These are phyloP conservation scores for Larimichthys polyactis DNA, from an alignment of 2,113 vertebrate genomes.

Conservation along the genomic window DNA sequence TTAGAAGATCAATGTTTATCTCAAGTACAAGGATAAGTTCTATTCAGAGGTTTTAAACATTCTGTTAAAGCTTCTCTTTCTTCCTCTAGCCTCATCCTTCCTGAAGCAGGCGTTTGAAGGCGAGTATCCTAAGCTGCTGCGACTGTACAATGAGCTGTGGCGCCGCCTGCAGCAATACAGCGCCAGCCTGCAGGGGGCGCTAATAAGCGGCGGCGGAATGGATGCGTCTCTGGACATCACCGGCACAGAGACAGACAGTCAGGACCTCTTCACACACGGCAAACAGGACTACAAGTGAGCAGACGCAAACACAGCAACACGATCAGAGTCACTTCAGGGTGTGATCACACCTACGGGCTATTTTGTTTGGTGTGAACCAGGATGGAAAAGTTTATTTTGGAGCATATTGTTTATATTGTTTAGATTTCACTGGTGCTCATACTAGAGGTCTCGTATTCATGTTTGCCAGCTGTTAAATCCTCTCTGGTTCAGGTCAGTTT, in stretches of 20 bases:
- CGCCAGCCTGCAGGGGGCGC: slow-evolving; percentile 88
- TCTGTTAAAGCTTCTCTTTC: background rate
- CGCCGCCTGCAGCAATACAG: slow-evolving; percentile 95
- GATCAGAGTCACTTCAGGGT: background rate
- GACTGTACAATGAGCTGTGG: slow-evolving; percentile 97
- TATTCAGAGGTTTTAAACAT: background rate
- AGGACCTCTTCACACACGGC: slow-evolving; percentile 89
- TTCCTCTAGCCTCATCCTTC: slow-evolving; percentile 89
- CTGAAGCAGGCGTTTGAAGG: slow-evolving; percentile 98
- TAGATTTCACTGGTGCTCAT: background rate
- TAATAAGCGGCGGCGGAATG: slow-evolving; percentile 73
- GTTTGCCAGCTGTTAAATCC: too few relatives aligned
- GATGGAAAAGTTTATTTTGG: background rate
- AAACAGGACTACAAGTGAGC: slow-evolving; percentile 92
- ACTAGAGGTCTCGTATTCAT: too few relatives aligned
- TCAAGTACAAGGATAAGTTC: background rate
- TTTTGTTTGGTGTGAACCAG: background rate
- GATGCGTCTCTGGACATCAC: slow-evolving; percentile 84
- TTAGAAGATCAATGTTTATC: too few relatives aligned
- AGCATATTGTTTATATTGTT: background rate
- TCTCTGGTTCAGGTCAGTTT: too few relatives aligned
- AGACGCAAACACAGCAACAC: background rate
- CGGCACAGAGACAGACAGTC: slow-evolving; percentile 85
- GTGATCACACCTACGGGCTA: background rate
- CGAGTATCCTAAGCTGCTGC: slow-evolving; percentile 95